Percentiles rank a stretch among this genome's conserved stretches.
Evolutionary conservation across 2,113 vertebrate species (phyloP).

Genomic region (Scortum barcoo): DNA sequence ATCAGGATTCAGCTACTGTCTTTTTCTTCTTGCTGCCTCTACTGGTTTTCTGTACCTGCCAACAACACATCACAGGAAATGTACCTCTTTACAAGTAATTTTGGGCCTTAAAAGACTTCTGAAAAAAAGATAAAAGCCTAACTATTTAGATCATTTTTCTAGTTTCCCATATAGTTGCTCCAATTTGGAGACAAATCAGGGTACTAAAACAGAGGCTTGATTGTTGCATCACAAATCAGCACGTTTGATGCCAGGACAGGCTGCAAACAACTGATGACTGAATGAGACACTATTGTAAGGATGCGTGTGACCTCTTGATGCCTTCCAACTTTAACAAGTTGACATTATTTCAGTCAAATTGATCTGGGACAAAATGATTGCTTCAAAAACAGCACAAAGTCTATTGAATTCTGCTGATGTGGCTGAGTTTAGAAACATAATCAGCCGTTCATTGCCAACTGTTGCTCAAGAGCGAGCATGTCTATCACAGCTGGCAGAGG

Average conservation of each 20-base stretch:
- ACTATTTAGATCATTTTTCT: background rate
- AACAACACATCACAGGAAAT: constrained; percentile 11
- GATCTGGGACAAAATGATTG: constrained; percentile 13
- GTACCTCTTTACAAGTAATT: background rate
- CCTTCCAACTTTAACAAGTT: background rate
- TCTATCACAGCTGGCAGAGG: constrained; percentile 3
- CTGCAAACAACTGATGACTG: background rate
- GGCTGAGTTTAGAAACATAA: background rate
- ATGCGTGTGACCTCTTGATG: background rate
- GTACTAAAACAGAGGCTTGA: background rate
- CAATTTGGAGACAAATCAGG: background rate
- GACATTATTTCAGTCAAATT: constrained; percentile 20
- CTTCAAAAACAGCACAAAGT: constrained; percentile 10
- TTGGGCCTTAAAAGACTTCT: constrained; percentile 9
- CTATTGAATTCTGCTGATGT: background rate
- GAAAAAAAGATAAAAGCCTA: background rate
- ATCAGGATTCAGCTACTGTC: constrained; percentile 41
- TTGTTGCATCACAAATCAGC: constrained; percentile 10
- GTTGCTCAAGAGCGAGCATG: constrained; percentile 1
- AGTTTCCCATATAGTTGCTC: constrained; percentile 6
- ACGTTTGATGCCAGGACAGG: background rate
- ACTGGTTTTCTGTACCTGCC: constrained; percentile 22
- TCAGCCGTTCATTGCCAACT: background rate
- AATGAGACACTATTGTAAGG: background rate
- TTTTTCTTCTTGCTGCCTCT: constrained; percentile 12